Base-by-base conservation (phyloP, 1,140 invertebrate genomes). In the Hyles euphorbiae region DNA sequence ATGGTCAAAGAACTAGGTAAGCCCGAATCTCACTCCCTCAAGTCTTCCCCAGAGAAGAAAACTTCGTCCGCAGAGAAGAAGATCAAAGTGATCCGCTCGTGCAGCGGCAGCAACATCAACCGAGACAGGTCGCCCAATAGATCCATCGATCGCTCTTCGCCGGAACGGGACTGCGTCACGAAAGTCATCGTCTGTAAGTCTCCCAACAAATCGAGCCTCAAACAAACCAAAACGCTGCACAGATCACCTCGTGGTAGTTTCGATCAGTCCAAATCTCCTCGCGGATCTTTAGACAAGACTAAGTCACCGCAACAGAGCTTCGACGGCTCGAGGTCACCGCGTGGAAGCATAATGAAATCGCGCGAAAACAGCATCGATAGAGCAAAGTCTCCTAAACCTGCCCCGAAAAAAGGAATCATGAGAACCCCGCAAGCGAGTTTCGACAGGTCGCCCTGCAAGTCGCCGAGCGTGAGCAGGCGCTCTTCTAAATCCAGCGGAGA, bases 1-100 rank as follows among this genome's bases (percentile, higher is more conserved):
- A 93, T 93, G 81, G 93, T 94, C 72, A 95, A 95, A 90, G 96
- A 97, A 89, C 90, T 96, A 92, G 95, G 96, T 97, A 94, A 94
- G 93, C 82, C 87, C 60, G 84, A 84, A 48, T 90, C 87, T 5
- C 84, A 86, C 45, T 90, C 87, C 10, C 74, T 88, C 48, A 88
- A 88, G 63, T 90, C 84, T 45, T 90, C 87, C 5, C 83, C 86
- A 9, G 88, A 90, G 60, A 76, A 74, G 61, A 88, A 82, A 64
- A 72, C 55, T 34, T 66, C 74, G 1, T 68, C 76, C 64, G 5
- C 70, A 78, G 89, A 89, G 22, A 86, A 76, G 57, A 87, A 74
- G 58, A 79, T 88, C 12, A 88, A 83, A 73, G 84, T 90, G 4
- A 81, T 89, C 11, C 81, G 87, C 22, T 90, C 89, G 3, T 83